Conservation (phyloP, 53 echinoderm and acorn worm species). For the Patiria pectinifera region DNA sequence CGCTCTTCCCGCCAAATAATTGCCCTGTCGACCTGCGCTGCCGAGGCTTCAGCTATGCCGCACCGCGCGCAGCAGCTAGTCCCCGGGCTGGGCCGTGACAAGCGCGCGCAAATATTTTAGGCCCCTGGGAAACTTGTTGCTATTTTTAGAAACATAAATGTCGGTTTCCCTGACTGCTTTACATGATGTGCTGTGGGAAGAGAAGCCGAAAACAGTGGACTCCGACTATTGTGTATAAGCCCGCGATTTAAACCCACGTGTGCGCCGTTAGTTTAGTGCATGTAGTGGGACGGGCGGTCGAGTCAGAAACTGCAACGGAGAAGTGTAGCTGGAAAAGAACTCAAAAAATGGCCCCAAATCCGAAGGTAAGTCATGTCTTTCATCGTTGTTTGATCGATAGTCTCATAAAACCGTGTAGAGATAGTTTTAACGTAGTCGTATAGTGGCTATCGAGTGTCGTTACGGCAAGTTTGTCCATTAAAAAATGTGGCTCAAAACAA, state of each 20-base stretch:
- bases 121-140: slow-evolving; percentile 17
- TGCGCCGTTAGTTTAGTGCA: background rate
- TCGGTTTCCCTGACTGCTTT: background rate
- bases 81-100: too few relatives aligned
- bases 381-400: background rate
- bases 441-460: too few relatives aligned
- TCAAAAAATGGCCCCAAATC: slow-evolving; percentile 19
- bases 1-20: too few relatives aligned
- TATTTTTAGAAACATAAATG: background rate
- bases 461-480: too few relatives aligned
- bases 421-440: background rate
- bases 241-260: slow-evolving; percentile 66
- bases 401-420: background rate
- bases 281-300: background rate
- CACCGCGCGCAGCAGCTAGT: too few relatives aligned
- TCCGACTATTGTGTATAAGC: slow-evolving; percentile 19
- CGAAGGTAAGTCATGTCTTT: background rate
- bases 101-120: background rate
- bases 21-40: too few relatives aligned
- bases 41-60: too few relatives aligned
- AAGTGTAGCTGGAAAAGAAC: background rate
- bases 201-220: background rate
- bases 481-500: too few relatives aligned
- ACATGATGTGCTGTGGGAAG: background rate
- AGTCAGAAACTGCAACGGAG: background rate